These are phyloP conservation scores for Hucho hucho DNA, from an alignment of 2,113 vertebrate species.

Conservation along the genomic window DNA sequence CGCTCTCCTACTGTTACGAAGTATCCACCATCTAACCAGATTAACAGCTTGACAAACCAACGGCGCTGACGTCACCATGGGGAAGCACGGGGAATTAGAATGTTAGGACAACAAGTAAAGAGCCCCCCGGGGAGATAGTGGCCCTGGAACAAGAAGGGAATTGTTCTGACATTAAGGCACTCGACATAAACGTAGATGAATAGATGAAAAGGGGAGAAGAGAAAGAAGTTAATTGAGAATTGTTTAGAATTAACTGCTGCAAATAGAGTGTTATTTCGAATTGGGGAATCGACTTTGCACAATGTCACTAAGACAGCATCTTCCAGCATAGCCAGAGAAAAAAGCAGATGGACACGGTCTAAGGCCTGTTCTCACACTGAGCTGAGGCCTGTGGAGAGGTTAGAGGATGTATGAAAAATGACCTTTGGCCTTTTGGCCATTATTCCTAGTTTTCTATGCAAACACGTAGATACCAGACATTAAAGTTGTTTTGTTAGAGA, in stretches of 20 bases:
- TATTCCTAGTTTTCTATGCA: neutral
- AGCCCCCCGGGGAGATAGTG: conserved; percentile 53
- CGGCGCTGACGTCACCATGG: conserved; percentile 44
- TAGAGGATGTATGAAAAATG: neutral
- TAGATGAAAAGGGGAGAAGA: conserved; percentile 44
- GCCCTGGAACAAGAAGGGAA: conserved; percentile 45
- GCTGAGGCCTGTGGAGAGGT: neutral
- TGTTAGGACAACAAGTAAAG: conserved; percentile 49
- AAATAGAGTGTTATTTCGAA: neutral
- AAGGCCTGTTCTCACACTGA: neutral
- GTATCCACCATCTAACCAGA: conserved; percentile 74
- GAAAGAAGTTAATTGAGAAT: conserved; percentile 4
- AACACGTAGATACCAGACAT: too few species aligned
- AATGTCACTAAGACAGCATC: neutral
- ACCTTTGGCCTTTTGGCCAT: neutral
- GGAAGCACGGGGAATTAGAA: conserved; percentile 55
- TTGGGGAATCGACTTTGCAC: neutral
- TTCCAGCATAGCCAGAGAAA: neutral
- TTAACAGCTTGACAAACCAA: conserved; percentile 69
- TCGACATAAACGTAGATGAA: conserved; percentile 26
- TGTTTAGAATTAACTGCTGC: neutral
- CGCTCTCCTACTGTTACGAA: conserved; percentile 60
- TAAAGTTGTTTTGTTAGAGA: neutral
- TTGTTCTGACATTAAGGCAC: conserved; percentile 55
- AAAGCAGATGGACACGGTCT: neutral